A percentile compares a stretch with the other conserved stretches of the same genome.
Evolutionary conservation across 2,797 vertebrate genomes (phyloP).

Genomic region (Todus mexicanus): DNA sequence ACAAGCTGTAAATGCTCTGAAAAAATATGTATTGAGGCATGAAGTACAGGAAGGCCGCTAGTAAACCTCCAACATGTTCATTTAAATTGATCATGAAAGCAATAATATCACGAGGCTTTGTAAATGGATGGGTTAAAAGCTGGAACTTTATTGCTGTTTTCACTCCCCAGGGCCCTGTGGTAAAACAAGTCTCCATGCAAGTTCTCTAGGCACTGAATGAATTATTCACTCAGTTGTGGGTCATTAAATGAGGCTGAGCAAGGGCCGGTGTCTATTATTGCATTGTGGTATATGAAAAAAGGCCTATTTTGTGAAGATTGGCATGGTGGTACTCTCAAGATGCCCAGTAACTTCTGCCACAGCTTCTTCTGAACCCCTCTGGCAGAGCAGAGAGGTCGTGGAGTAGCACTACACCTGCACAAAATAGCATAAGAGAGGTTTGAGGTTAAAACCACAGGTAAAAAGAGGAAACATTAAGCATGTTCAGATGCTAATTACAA

Average conservation of each 20-base stretch:
- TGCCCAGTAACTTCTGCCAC: neutral
- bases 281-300: neutral
- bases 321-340: neutral
- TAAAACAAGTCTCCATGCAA: conserved; percentile 54
- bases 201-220: conserved; percentile 46
- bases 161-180: conserved; percentile 15
- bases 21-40: neutral
- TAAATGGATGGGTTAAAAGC: conserved; percentile 64
- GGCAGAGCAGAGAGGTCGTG: neutral
- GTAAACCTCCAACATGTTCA: conserved; percentile 37
- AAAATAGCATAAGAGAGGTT: neutral
- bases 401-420: neutral
- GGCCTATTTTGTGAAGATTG: neutral
- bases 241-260: conserved; percentile 36
- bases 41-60: conserved; percentile 16
- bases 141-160: conserved; percentile 49
- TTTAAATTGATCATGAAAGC: conserved; percentile 57
- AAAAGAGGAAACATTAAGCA: neutral
- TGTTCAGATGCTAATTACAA: neutral
- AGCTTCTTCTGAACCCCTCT: neutral
- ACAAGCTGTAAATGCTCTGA: conserved; percentile 14
- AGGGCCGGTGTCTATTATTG: conserved; percentile 5
- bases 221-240: conserved; percentile 64
- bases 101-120: conserved; percentile 34
- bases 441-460: neutral